Base-by-base conservation (phyloP, 2,888 invertebrate genomes). In the Gnatocerus cornutus region DNA sequence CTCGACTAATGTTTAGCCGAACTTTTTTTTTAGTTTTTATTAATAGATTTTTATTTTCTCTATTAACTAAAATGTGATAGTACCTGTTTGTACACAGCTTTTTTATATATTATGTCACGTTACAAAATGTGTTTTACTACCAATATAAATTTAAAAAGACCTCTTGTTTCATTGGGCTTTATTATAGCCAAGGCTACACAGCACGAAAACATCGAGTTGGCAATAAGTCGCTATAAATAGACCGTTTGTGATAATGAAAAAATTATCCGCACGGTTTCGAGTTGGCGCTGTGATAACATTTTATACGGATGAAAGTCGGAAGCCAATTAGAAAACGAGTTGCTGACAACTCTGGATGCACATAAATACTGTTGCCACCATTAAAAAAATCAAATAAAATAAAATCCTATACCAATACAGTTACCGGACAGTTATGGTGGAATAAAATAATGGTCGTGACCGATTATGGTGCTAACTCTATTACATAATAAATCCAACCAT, bases 21-120 rank as follows among this genome's bases (percentile, higher is more conserved):
- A 21, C 21, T 21, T 21, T 21, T 21, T n/a, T 21, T 21, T 14
- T 63, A 21, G n/a, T 55, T 63, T 65, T 37, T 56, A n/a, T 50
- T 29, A 21, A 21, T 48, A 50, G 48, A 50, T 50, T 50, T 21
- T 50, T 46, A 16, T 46, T 50, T 65, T 65, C 39, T 65, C 48
- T 65, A 63, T 37, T 14, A 50, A 29, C 48, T 39, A 63, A 53
- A 63, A 45, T 65, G 65, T 65, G 65, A 65, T 65, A 65, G 65
- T 65, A 65, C 65, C 33, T 9, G 16, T 21, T n/a, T 63, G 45
- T 55, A 46, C 46, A 65, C 65, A 16, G 65, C 53, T 65, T 48
- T 64, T 43, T 64, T 62, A 41, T 52, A 14, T 52, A 43, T 48
- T 53, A 3, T 7, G 50, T 46, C 56, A 56, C 37, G 46, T 65